These are phyloP conservation scores for Amblyjoppa proteus DNA, from an alignment of 2,888 invertebrate genomes.

Conservation along the genomic window DNA sequence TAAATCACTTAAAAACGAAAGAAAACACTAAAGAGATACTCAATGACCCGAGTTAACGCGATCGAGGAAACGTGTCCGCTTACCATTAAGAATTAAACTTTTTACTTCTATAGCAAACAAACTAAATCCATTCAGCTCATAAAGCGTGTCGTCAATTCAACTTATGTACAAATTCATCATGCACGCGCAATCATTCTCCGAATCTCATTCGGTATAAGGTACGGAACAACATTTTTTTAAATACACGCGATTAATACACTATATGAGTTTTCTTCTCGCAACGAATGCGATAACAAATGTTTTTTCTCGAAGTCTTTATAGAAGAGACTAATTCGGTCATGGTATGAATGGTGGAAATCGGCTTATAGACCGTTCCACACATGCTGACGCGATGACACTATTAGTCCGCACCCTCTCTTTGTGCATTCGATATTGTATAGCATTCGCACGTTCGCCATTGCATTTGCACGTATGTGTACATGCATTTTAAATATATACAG, in stretches of 20 bases:
- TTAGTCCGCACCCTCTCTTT: slow-evolving; percentile 4
- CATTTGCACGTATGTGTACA: slow-evolving; percentile 1
- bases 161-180: slow-evolving; percentile 36
- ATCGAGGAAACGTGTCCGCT: slow-evolving; percentile 39
- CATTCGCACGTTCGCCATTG: neutral
- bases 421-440: slow-evolving; percentile 10
- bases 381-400: slow-evolving; percentile 10
- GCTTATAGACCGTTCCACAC: slow-evolving; percentile 48
- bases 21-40: slow-evolving; percentile 24
- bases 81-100: slow-evolving; percentile 17
- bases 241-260: slow-evolving; percentile 28
- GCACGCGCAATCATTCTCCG: slow-evolving; percentile 14
- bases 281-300: slow-evolving; percentile 4
- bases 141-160: slow-evolving; percentile 14
- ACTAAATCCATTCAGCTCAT: neutral
- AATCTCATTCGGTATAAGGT: slow-evolving; percentile 28
- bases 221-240: slow-evolving; percentile 8
- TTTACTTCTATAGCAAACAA: slow-evolving; percentile 23
- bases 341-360: slow-evolving; percentile 33
- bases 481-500: slow-evolving; percentile 29
- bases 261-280: neutral
- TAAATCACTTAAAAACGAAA: slow-evolving; percentile 41
- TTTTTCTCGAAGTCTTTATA: slow-evolving; percentile 2
- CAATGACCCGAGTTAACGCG: slow-evolving; percentile 46
- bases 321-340: slow-evolving; percentile 9